Evolutionary conservation across 1,140 invertebrate genomes (phyloP).

Genomic region (Trichonephila clavata): DNA sequence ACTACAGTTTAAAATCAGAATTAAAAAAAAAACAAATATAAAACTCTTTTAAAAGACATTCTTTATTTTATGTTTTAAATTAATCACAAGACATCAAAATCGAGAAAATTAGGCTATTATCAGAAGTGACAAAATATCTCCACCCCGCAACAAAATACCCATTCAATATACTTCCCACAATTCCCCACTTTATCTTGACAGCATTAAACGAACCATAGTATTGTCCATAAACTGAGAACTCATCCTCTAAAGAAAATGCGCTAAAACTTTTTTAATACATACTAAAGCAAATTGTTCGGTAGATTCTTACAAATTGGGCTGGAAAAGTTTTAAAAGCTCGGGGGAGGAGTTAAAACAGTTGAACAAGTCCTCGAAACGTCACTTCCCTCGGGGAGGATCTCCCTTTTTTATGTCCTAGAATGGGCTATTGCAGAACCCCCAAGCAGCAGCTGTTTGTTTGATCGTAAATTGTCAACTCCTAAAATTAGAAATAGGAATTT

Average conservation of each 20-base stretch:
- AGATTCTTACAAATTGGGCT: conserved; percentile 12
- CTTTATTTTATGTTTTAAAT: too few relatives aligned
- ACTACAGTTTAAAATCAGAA: too few relatives aligned
- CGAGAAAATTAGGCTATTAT: too few relatives aligned
- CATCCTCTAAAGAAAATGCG: conserved; percentile 5
- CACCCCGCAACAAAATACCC: background rate
- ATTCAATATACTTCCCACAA: background rate
- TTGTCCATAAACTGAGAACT: conserved; percentile 1
- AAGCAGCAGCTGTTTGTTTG: conserved; percentile 52
- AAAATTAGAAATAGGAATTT: conserved; percentile 62
- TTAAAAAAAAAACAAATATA: too few relatives aligned
- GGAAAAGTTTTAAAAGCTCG: conserved; percentile 35
- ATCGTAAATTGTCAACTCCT: conserved; percentile 61
- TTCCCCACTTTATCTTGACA: background rate
- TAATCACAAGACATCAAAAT: too few relatives aligned
- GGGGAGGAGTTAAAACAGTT: background rate
- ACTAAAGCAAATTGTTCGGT: conserved; percentile 50
- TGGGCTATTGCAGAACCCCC: background rate
- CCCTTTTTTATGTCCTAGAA: conserved; percentile 30
- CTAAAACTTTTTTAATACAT: conserved; percentile 22
- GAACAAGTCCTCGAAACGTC: conserved; percentile 29
- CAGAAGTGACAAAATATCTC: background rate
- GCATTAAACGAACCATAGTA: conserved; percentile 21
- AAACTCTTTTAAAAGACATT: too few relatives aligned
- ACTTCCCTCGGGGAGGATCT: conserved; percentile 36